Evolutionary conservation across 53 echinoderm and acorn worm genomes (phyloP).

Genomic region (Hippasteria phrygiana): DNA sequence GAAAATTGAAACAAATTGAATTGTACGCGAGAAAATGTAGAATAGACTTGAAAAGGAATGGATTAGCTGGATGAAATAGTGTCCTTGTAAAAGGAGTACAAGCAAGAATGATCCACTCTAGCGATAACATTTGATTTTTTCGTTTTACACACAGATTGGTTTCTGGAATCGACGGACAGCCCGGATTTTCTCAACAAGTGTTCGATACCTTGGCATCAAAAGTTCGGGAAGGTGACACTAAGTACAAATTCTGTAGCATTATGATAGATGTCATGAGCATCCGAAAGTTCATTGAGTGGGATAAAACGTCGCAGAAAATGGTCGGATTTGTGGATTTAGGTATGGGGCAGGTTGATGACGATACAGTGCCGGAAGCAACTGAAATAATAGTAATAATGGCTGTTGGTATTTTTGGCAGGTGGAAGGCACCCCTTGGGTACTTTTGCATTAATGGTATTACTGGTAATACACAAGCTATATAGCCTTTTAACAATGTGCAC

Average conservation of each 20-base stretch:
- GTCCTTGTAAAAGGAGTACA: background rate
- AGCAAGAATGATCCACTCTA: background rate
- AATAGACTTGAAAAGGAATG: background rate
- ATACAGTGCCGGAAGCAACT: constrained; percentile 18
- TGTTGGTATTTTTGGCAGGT: constrained; percentile 45
- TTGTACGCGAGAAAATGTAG: too few species aligned
- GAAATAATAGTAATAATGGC: constrained; percentile 44
- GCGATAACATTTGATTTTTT: background rate
- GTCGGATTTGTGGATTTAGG: constrained; percentile 21
- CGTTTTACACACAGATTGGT: background rate
- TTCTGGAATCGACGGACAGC: constrained; percentile 39
- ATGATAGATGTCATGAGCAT: constrained; percentile 36
- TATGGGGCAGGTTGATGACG: background rate
- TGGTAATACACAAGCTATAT: constrained; percentile 50
- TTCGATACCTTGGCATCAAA: constrained; percentile 14
- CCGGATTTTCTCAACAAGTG: constrained; percentile 21
- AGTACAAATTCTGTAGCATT: background rate
- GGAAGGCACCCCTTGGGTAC: constrained; percentile 2
- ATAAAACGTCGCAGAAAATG: constrained; percentile 16
- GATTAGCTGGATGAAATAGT: background rate
- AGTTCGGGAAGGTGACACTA: constrained; percentile 15
- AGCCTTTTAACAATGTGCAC: constrained; percentile 18
- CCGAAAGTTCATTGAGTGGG: constrained; percentile 14
- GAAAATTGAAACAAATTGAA: too few species aligned
- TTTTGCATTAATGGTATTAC: constrained; percentile 62